A percentile compares a stretch with the other conserved stretches of the same genome.
Conservation (phyloP, 1,140 invertebrate species). For the Drosophila micromelanica region DNA sequence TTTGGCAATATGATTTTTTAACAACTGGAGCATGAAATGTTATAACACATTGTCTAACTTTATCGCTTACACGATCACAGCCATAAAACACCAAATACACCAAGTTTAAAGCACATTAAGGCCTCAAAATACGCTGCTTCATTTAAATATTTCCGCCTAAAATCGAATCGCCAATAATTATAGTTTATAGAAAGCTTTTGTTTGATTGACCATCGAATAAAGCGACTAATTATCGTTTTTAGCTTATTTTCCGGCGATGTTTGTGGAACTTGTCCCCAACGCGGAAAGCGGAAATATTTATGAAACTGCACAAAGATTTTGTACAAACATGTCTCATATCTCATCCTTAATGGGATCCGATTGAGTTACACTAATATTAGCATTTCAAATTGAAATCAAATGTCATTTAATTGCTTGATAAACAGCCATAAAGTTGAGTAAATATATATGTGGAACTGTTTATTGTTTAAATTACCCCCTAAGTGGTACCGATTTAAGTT, state of each 20-base stretch:
- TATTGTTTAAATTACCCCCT: conserved; percentile 24
- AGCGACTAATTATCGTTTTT: conserved; percentile 7
- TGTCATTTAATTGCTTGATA: conserved; percentile 28
- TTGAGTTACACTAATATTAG: conserved; percentile 5
- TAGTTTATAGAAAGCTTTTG: neutral
- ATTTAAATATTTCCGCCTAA: conserved; percentile 26
- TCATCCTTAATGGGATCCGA: neutral
- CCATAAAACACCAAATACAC: no score
- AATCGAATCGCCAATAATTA: conserved; percentile 3
- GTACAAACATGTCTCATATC: neutral
- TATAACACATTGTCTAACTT: conserved; percentile 17
- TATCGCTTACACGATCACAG: neutral
- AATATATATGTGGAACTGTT: neutral
- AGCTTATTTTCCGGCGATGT: neutral
- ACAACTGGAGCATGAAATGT: conserved; percentile 59
- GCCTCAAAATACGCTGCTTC: no score
- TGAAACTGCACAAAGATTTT: neutral
- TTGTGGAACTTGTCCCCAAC: conserved; percentile 3
- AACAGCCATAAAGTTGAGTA: neutral
- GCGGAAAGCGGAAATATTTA: conserved; percentile 17
- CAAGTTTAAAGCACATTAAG: no score
- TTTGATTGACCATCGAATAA: conserved; percentile 10
- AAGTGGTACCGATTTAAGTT: neutral
- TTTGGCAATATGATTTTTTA: conserved; percentile 19
- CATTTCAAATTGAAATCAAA: conserved; percentile 7